A percentile compares a stretch with the other conserved stretches of the same genome.
phyloP scores from a whole-genome alignment of 2,113 vertebrate genomes.

The Charadrius vociferus region DNA sequence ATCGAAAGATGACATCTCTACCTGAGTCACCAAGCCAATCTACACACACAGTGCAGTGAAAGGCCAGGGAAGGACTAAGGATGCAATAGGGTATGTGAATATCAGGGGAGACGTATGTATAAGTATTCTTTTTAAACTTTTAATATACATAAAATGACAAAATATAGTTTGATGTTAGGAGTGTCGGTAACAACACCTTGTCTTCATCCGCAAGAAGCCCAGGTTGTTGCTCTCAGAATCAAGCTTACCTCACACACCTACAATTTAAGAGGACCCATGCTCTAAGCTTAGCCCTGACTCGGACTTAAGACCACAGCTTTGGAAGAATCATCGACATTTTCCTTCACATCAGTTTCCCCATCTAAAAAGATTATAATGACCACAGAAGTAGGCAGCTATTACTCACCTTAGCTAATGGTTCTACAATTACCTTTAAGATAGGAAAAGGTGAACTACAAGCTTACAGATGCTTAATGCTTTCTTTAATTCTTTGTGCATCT shows the following conservation, averaged over 20 bases:
- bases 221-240: neutral
- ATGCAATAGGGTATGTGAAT: neutral
- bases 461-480: neutral
- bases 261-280: neutral
- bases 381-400: neutral
- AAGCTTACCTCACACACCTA: neutral
- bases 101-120: neutral
- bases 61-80: neutral
- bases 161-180: neutral
- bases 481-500: neutral
- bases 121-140: neutral
- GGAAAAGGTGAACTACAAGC: neutral
- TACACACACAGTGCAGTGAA: neutral
- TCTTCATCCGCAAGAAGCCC: neutral
- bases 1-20: neutral
- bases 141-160: neutral
- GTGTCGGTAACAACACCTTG: neutral
- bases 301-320: neutral
- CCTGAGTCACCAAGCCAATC: neutral
- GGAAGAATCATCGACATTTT: neutral
- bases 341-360: neutral
- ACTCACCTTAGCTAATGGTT: neutral
- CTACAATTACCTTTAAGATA: neutral
- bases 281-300: neutral
- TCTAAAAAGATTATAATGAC: neutral